Base-by-base conservation (phyloP, 2,113 vertebrate species). In the Alethe diademata region DNA sequence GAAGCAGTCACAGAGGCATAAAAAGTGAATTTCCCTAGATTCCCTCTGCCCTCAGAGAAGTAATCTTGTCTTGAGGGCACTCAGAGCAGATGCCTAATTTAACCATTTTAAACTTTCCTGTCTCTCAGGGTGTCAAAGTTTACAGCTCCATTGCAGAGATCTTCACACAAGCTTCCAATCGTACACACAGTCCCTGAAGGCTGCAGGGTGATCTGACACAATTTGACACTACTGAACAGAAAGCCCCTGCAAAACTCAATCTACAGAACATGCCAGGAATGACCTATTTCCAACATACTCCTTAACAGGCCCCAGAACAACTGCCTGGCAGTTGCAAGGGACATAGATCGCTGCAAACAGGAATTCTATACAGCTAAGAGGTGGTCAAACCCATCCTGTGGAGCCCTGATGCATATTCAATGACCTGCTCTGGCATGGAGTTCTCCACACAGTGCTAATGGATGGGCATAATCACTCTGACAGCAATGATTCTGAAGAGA, bases 391-490 rank as follows among this genome's bases (percentile, higher is more conserved):
- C 56, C 8, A 4, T 61, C 86, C 83, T 75, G 62, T 5, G 14
- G 47, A 89, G 86, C 58, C 38, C 67, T 53, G 47, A 65, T 90
- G 86, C 69, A 31, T 71, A 79, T 88, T 79, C 20, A 4, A 40
- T 70, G 64, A 57, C 88, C 71, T 79, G 66, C 54, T 92, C 65
- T 40, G 33, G 69, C 57, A 13, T 8, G n/a, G 88, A 61, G 36
- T 6, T 81, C 81, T 78, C 7, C 20, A 74, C 73, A 85, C 80
- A 48, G 33, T 25, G n/a, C 50, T 93, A 94, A 94, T 51, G 62
- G 72, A 91, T 82, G 78, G 74, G n/a, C 79, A 96, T 82, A 86
- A 96, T 95, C 72, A 80, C 84, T 91, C 80, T 96, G 88, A 92
- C 92, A 94, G 85, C 5, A 11, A 76, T 19, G 87, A 88, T 85